phyloP scores from a whole-genome alignment of 2,888 invertebrate genomes.

The Alloscopus bannaensis region DNA sequence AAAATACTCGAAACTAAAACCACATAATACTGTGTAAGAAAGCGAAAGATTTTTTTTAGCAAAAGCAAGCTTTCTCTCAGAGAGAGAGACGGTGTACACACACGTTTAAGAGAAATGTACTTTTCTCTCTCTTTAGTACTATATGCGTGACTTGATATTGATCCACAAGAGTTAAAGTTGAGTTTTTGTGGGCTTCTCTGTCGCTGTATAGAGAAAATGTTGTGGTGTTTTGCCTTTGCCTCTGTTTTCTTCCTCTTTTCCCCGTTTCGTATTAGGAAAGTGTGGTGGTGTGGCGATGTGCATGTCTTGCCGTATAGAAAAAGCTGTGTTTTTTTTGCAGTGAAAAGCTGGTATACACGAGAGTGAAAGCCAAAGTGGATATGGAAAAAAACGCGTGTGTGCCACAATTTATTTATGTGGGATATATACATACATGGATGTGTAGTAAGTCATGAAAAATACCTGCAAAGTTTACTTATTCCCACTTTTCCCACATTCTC shows the following conservation, averaged over 20 bases:
- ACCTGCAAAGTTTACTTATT: conserved; percentile 52
- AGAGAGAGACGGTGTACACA: too few relatives aligned
- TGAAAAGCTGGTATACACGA: conserved; percentile 1
- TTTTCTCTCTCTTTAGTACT: conserved; percentile 41
- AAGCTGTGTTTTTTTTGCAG: background rate
- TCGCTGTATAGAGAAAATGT: conserved; percentile 43
- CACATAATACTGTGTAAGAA: too few relatives aligned
- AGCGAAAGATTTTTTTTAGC: conserved; percentile 9
- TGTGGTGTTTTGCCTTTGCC: conserved; percentile 38
- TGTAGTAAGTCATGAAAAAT: conserved; percentile 33
- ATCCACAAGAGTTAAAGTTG: conserved; percentile 45
- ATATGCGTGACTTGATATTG: conserved; percentile 67
- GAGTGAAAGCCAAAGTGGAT: background rate
- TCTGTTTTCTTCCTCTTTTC: background rate
- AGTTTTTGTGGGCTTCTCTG: conserved; percentile 26
- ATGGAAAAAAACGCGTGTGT: conserved; percentile 1
- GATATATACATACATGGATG: conserved; percentile 18
- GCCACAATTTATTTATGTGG: too few relatives aligned
- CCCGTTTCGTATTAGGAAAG: background rate
- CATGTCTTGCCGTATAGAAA: conserved; percentile 43
- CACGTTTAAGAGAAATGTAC: too few relatives aligned
- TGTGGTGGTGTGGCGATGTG: conserved; percentile 19
- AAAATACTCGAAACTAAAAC: too few relatives aligned
- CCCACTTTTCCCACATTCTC: conserved; percentile 64
- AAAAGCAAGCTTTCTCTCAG: too few relatives aligned